Base-by-base conservation (phyloP, 1,140 invertebrate genomes). In the Cataglyphis hispanica region DNA sequence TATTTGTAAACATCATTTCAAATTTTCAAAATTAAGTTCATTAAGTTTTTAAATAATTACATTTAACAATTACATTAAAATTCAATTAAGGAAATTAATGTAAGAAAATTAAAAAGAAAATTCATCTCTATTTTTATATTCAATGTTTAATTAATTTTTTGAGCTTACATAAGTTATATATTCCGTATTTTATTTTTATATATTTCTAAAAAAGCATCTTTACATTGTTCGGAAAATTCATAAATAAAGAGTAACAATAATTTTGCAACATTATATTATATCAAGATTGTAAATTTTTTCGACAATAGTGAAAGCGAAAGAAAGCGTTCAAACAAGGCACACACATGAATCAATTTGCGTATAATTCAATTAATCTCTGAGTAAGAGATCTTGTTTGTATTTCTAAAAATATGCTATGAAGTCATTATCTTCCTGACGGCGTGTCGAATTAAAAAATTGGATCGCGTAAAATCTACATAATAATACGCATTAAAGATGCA, bases 321-420 rank as follows among this genome's bases (percentile, higher is more conserved):
- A 67, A 46, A 80, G 31, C n/a, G 61, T 25, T 67, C 63, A 53
- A 69, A 69, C 53, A 56, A 10, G 13, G 27, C 31, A 19, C 16
- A 43, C 37, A 53, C 31, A 53, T 53, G 16, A 50, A 67, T 69
- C 43, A 69, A 16, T 67, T 67, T 78, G n/a, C 43, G n/a, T 80
- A 53, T 69, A 53, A 80, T 80, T 69, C 22, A 22, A 22, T 69
- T 80, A 53, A 25, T 69, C 69, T 40, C 43, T n/a, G n/a, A n/a
- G n/a, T n/a, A n/a, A 25, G 13, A 67, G 13, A 78, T 6, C 19
- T 78, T 67, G 25, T 67, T 53, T 2, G n/a, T 50, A 37, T 19
- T 40, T 67, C 10, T 40, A 53, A 67, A 67, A 10, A n/a, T 67
- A 27, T 10, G n/a, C 40, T 53, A 67, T 67, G 16, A 80, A 66